These are phyloP conservation scores for Cygnus olor DNA, from an alignment of 2,797 vertebrate species.

Conservation along the genomic window DNA sequence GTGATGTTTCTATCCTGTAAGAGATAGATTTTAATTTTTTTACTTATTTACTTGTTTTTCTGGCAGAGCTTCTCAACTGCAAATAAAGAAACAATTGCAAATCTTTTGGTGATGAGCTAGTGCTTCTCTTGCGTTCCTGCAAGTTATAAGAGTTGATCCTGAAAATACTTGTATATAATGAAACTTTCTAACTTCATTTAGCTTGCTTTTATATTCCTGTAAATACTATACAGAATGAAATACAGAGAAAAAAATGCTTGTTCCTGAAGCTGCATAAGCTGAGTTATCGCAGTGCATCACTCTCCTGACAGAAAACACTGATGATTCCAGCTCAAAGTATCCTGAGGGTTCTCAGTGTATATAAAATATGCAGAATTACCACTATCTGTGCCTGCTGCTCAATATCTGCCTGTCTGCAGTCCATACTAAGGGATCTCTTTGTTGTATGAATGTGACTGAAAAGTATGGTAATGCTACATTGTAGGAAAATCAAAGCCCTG, in stretches of 20 bases:
- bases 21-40: slow-evolving; percentile 62
- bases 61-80: slow-evolving; percentile 22
- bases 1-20: slow-evolving; percentile 58
- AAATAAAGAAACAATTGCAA: slow-evolving; percentile 44
- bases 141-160: slow-evolving; percentile 6
- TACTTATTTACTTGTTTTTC: not conserved
- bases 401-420: slow-evolving; percentile 24
- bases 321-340: slow-evolving; percentile 14
- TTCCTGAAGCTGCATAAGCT: slow-evolving; percentile 21
- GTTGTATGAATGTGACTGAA: slow-evolving; percentile 41
- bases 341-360: slow-evolving; percentile 19
- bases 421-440: slow-evolving; percentile 31
- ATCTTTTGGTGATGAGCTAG: slow-evolving; percentile 17
- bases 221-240: slow-evolving; percentile 16
- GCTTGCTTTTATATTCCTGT: not conserved
- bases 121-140: not conserved
- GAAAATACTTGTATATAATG: slow-evolving; percentile 4
- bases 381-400: slow-evolving; percentile 20
- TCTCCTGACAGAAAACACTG: slow-evolving; percentile 21
- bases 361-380: slow-evolving; percentile 53
- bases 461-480: slow-evolving; percentile 47
- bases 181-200: slow-evolving; percentile 26
- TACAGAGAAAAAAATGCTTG: not conserved
- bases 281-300: not conserved
- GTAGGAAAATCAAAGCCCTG: slow-evolving; percentile 54